Evolutionary conservation across 1,140 invertebrate species (phyloP).

Genomic region (Drosophila micromelanica): DNA sequence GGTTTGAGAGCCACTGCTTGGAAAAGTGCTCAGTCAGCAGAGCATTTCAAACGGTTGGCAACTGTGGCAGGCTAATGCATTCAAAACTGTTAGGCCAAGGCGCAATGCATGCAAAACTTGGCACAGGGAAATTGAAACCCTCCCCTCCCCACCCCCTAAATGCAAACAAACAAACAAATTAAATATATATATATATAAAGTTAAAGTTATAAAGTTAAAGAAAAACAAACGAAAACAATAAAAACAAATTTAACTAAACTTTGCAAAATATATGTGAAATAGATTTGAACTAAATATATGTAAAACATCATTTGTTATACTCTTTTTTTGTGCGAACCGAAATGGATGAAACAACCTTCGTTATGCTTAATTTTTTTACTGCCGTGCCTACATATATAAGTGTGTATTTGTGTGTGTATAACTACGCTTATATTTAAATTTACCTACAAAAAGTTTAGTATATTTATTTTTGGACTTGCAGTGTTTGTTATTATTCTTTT

Average conservation of each 20-base stretch:
- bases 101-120: slow-evolving; percentile 49
- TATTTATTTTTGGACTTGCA: slow-evolving; percentile 80
- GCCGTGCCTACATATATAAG: slow-evolving; percentile 45
- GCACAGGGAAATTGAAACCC: slow-evolving; percentile 22
- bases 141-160: slow-evolving; percentile 11
- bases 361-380: slow-evolving; percentile 29
- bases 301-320: slow-evolving; percentile 21
- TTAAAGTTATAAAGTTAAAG: slow-evolving; percentile 36
- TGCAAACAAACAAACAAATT: slow-evolving; percentile 7
- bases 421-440: slow-evolving; percentile 71
- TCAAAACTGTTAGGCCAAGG: slow-evolving; percentile 22
- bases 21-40: slow-evolving; percentile 1
- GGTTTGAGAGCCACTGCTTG: slow-evolving; percentile 8
- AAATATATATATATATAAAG: slow-evolving; percentile 22
- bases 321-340: slow-evolving; percentile 45
- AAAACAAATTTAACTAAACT: slow-evolving; percentile 71
- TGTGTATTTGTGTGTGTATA: slow-evolving; percentile 47
- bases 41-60: slow-evolving; percentile 15
- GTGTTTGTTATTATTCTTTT: slow-evolving; percentile 28
- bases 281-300: slow-evolving; percentile 16
- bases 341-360: slow-evolving; percentile 43
- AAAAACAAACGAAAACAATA: slow-evolving; percentile 74
- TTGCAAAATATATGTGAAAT: slow-evolving; percentile 36
- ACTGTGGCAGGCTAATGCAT: slow-evolving; percentile 9
- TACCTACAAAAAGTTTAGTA: slow-evolving; percentile 74